Conservation (phyloP, 2,797 vertebrate genomes). For the Nyctibius grandis region DNA sequence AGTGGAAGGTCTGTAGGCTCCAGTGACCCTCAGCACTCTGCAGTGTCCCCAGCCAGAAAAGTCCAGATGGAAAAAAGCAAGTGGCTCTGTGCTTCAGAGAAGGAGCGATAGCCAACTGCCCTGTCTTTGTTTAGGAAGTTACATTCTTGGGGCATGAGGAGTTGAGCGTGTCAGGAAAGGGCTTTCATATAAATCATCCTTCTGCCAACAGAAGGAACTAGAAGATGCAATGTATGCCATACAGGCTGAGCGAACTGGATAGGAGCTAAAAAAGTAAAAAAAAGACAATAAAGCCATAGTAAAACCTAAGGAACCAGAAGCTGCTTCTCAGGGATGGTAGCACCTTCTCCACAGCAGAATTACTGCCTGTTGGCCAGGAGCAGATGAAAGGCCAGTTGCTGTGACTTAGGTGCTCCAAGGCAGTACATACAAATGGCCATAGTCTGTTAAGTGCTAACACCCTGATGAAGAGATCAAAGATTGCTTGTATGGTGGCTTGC, state of each 20-base stretch:
- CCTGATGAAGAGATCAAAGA: neutral
- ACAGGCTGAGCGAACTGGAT: neutral
- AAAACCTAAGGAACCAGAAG: neutral
- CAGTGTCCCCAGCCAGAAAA: neutral
- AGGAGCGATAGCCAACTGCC: neutral
- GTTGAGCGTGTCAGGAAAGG: constrained; percentile 17
- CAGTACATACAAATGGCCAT: neutral
- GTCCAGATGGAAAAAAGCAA: neutral
- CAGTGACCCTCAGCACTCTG: neutral
- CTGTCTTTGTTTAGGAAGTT: neutral
- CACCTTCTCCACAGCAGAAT: neutral
- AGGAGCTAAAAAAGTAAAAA: neutral
- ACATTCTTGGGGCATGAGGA: constrained; percentile 17
- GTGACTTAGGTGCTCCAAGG: neutral
- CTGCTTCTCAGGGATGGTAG: neutral
- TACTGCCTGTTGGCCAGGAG: neutral
- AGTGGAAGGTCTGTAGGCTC: neutral
- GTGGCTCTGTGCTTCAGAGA: neutral
- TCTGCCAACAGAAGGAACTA: neutral
- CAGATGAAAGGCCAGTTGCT: neutral
- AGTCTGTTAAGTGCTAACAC: neutral
- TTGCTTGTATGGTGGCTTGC: neutral
- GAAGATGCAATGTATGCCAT: neutral
- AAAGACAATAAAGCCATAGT: neutral
- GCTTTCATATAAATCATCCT: constrained; percentile 29